Evolutionary conservation across 2,888 invertebrate genomes (phyloP).

Genomic region (Hirtodrosophila duncani): DNA sequence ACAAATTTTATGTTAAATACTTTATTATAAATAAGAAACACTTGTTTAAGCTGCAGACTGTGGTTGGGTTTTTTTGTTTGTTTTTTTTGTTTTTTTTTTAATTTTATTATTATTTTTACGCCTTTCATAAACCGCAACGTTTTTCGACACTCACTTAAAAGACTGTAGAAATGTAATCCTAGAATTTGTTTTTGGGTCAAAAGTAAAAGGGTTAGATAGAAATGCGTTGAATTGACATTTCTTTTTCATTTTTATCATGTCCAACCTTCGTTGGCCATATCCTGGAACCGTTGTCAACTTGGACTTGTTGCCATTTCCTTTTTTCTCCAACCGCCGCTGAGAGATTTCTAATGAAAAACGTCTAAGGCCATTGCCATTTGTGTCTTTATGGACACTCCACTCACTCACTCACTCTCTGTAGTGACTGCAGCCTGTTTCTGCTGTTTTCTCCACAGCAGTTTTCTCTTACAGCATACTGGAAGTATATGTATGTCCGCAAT

Average conservation of each 20-base stretch:
- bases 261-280: background rate
- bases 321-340: too few species aligned
- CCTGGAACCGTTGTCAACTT: constrained; percentile 20
- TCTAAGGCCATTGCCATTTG: constrained; percentile 29
- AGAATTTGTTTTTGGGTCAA: too few species aligned
- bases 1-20: background rate
- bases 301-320: constrained; percentile 11
- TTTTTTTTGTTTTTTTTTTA: background rate
- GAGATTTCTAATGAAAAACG: constrained; percentile 30
- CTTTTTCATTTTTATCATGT: constrained; percentile 9
- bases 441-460: background rate
- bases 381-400: background rate
- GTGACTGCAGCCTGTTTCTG: background rate
- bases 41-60: constrained; percentile 7
- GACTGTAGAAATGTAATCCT: too few species aligned
- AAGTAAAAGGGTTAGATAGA: too few species aligned
- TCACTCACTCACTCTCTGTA: background rate
- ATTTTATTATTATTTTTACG: constrained; percentile 3
- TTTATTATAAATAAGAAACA: background rate
- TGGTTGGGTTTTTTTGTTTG: background rate
- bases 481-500: constrained; percentile 31
- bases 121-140: too few species aligned
- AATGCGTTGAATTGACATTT: constrained; percentile 25
- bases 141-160: too few species aligned
- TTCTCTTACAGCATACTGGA: background rate